Percentiles rank a stretch among this genome's conserved stretches.
phyloP scores from a whole-genome alignment of 2,797 vertebrate genomes.

The Psittacula echo region DNA sequence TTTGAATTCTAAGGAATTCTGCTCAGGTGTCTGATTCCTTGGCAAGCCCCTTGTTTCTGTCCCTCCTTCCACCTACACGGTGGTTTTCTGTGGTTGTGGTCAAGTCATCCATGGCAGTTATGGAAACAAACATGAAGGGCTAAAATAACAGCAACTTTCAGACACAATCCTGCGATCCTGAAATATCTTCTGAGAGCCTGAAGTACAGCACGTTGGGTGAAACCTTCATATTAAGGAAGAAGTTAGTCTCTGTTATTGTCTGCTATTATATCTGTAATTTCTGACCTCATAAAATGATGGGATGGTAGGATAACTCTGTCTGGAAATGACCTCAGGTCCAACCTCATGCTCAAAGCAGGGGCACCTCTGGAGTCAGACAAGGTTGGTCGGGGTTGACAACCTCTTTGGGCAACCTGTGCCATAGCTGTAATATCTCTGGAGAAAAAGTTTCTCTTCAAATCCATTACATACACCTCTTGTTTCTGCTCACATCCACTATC shows the following conservation, averaged over 20 bases:
- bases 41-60: neutral
- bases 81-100: neutral
- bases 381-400: neutral
- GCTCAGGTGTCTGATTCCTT: neutral
- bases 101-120: neutral
- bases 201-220: neutral
- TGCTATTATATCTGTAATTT: neutral
- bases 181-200: conserved; percentile 20
- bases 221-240: neutral
- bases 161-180: neutral
- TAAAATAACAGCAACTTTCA: conserved; percentile 36
- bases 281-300: neutral
- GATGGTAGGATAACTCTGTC: neutral
- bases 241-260: neutral
- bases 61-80: neutral
- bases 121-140: conserved; percentile 3
- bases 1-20: neutral
- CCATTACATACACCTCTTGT: neutral
- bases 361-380: neutral
- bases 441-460: neutral
- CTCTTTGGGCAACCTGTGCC: neutral
- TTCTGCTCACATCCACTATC: neutral
- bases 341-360: neutral
- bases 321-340: neutral
- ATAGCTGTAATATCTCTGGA: neutral